Base-by-base conservation (phyloP, 2,797 vertebrate genomes). In the Eleutherodactylus coqui region DNA sequence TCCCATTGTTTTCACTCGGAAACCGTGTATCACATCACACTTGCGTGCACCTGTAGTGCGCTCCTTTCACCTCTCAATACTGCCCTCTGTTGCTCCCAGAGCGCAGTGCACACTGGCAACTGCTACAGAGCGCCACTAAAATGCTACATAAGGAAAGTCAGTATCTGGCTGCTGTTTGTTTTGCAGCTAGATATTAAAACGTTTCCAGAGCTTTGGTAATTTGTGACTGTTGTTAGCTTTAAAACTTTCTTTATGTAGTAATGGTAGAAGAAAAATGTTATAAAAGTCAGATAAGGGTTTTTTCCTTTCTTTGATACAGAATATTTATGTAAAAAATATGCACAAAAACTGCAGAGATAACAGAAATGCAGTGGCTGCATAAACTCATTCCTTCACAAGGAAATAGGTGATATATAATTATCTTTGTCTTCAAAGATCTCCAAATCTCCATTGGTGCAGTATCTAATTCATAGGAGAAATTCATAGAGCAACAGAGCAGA, bases 261-360 rank as follows among this genome's bases (percentile, higher is more conserved):
- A 43, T 79, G 86, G 89, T 88, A 92, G 88, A 45, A 88, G 82
- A 77, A 83, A 91, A 89, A 86, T 82, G 84, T 53, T 38, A 16
- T 53, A 53, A 70, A 82, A 82, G 34, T 36, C n/a, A 58, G 10
- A 58, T 82, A 83, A 86, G 88, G n/a, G 89, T 86, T 89, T 88
- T 88, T 55, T 88, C 88, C 88, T 82, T n/a, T 72, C 19, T 78
- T 60, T 64, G 78, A 80, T 32, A 45, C 29, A 36, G 62, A n/a
- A 51, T 69, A 38, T 81, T 81, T 51, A 81, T 51, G 32, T 51
- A n/a, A 81, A 81, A 80, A 69, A 38, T 53, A 47, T 82, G 64
- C 32, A 51, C 47, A 38, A 72, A 81, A 70, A 51, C 45, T 3
- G 64, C 29, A 82, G 45, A 72, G 21, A 72, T 72, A 82, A 53